These are phyloP conservation scores for Egretta garzetta DNA, from an alignment of 2,113 vertebrate species.

Conservation along the genomic window DNA sequence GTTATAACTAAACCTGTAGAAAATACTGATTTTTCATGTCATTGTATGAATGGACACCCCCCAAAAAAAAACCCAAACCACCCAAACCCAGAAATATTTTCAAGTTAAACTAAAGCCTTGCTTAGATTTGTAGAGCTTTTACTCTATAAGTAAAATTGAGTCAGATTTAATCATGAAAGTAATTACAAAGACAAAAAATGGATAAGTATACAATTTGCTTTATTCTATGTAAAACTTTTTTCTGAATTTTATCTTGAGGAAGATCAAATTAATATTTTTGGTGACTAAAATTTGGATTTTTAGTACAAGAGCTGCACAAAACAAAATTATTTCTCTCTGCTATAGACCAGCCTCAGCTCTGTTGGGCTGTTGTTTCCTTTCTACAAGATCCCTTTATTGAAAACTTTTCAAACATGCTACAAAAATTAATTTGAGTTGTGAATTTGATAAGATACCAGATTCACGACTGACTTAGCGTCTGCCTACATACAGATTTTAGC, in stretches of 20 bases:
- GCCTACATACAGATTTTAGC: neutral
- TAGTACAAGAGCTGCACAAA: neutral
- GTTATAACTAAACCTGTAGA: neutral
- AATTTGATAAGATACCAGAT: neutral
- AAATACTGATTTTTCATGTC: neutral
- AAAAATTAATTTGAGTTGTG: neutral
- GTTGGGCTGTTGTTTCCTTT: neutral
- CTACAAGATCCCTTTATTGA: neutral
- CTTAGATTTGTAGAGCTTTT: neutral
- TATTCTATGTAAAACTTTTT: neutral
- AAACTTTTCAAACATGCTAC: neutral
- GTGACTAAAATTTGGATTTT: neutral
- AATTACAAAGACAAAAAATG: neutral
- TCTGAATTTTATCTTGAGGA: neutral
- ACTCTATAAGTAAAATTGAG: neutral
- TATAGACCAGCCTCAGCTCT: neutral
- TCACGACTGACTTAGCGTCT: accelerated
- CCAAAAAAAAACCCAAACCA: accelerated
- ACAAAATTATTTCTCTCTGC: neutral
- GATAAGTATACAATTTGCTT: neutral
- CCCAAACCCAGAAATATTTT: neutral
- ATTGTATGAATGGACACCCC: neutral
- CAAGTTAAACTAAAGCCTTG: neutral
- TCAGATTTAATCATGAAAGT: neutral
- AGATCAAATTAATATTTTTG: neutral